Base-by-base conservation (phyloP, 92 coral and sea anemone species). In the Porites rus region DNA sequence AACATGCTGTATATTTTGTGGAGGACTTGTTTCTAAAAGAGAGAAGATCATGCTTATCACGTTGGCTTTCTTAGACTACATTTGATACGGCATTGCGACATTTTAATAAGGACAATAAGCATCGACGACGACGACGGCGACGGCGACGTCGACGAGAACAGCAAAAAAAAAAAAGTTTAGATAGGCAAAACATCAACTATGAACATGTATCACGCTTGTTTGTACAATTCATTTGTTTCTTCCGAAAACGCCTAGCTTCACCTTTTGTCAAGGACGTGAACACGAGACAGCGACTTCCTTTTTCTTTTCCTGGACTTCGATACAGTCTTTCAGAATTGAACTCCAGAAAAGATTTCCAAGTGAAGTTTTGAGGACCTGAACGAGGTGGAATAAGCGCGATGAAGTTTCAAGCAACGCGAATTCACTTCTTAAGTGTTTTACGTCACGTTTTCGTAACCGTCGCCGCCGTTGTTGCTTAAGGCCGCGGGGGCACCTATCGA, bases 11-110 rank as follows among this genome's bases (percentile, higher is more conserved):
- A 91, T 72, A 59, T 91, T 72, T n/a, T 10, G 69, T 8, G 94
- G 94, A 22, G 86, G 72, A 83, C 73, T 72, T n/a, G 88, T 77
- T 53, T n/a, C 94, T 88, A 4, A 64, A 19, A 38, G 21, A 77
- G 54, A 58, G 20, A 24, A 63, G 54, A 76, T 43, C 16, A 14
- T 1, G 46, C 7, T 38, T 38, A 38, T 38, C 46, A 38, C 7
- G 6, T 38, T 38, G 46, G 46, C 7, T 38, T 38, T 38, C 46
- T 38, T 28, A 28, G 31, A 28, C 31, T 28, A 28, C 0, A 28
- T 28, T 2, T 38, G 46, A 38, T 0, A 38, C 46, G 46, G 46
- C 46, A 38, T 38, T 38, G 46, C 46, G 46, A 38, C 46, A 0
- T 38, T 38, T 0, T 5, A 38, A 38, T 38, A 38, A 6, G 46